Evolutionary conservation across 2,113 vertebrate genomes (phyloP).

Genomic region (Channa maculata): DNA sequence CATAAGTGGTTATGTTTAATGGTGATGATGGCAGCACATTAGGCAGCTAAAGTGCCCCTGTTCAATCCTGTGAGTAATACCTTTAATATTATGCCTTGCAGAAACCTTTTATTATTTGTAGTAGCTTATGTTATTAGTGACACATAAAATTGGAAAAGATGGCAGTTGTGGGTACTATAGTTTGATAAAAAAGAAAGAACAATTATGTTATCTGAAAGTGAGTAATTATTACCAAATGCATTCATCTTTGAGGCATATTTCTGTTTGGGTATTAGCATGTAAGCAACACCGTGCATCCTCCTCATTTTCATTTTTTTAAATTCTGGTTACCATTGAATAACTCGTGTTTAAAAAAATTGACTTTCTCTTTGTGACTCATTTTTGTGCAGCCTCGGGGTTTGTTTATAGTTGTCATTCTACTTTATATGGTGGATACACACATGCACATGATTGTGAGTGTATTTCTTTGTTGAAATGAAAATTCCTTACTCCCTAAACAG

Average conservation of each 20-base stretch:
- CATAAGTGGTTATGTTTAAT: neutral
- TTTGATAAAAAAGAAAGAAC: conserved; percentile 15
- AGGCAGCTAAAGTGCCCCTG: neutral
- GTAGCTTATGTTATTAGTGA: conserved; percentile 22
- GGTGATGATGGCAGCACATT: conserved; percentile 17
- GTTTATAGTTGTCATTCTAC: neutral
- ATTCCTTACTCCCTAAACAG: conserved; percentile 35
- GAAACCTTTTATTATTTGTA: conserved; percentile 23
- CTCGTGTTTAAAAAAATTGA: conserved; percentile 8
- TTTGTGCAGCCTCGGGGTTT: neutral
- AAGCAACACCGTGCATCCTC: too few relatives aligned
- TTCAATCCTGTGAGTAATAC: conserved; percentile 34
- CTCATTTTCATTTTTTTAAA: too few relatives aligned
- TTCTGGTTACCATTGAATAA: neutral
- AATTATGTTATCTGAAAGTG: conserved; percentile 29
- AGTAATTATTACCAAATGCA: conserved; percentile 3
- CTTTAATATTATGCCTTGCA: conserved; percentile 7
- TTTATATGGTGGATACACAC: conserved; percentile 6
- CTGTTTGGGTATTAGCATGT: neutral
- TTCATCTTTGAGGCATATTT: conserved; percentile 2
- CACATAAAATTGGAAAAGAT: conserved; percentile 32
- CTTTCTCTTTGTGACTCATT: conserved; percentile 3
- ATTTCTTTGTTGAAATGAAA: conserved; percentile 11
- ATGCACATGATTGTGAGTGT: conserved; percentile 6
- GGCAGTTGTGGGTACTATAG: conserved; percentile 35